Evolutionary conservation across 2,888 invertebrate species (phyloP), one percentile per base, ranked within the genome.

Genomic region (Nomada hirtipes): DNA sequence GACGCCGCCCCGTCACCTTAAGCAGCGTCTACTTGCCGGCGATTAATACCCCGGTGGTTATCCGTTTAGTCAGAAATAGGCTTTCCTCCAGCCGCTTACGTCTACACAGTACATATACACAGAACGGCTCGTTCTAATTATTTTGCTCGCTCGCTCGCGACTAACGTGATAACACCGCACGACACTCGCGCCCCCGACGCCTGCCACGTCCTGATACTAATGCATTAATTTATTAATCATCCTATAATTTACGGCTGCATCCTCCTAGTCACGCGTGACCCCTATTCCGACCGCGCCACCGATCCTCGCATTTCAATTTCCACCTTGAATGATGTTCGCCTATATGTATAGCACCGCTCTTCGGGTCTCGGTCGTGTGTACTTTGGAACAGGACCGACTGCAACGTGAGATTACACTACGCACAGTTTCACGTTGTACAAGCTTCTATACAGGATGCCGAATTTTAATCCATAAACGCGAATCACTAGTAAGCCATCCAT

Each of bases 101-200:
- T 47, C 72, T 73, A 65, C n/a, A 29, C 53, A 76, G 44, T 69
- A 76, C 11, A 53, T 20, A 20, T 79, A 83, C 74, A 78, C 68
- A 23, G 42, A 20, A 59, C 69, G 65, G 87, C 72, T 84, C 85
- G 85, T 76, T 90, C 90, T 90, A 91, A 91, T 91, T 90, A 91
- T 91, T 91, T 91, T 89, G 91, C 90, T 89, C 89, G 89, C 86
- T 90, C 89, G 87, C 86, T 90, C 84, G 90, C 88, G 86, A 87
- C 87, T 91, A 91, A 91, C 86, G 84, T 84, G 90, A 91, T 91
- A 91, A 91, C 90, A 86, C 53, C 72, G 79, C 76, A 81, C 83
- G 70, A 85, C 89, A 87, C 86, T 87, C 77, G 73, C 69, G 67
- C 50, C 65, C 60, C 50, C 73, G 79, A 86, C 72, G 86, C 86